These are phyloP conservation scores for Hestina assimilis DNA, from an alignment of 1,140 invertebrate genomes.

Conservation along the genomic window DNA sequence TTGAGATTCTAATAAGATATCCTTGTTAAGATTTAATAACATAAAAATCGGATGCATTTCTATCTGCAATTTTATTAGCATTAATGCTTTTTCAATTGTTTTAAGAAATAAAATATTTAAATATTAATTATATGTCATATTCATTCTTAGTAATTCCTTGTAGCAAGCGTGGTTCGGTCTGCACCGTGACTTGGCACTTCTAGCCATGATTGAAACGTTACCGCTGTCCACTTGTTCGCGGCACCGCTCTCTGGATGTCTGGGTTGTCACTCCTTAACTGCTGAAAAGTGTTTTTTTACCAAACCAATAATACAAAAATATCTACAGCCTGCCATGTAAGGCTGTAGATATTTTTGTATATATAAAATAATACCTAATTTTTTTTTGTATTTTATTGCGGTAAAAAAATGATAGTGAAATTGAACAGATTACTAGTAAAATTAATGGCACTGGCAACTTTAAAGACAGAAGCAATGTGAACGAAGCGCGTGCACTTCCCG, in stretches of 20 bases:
- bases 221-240: conserved; percentile 46
- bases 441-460: not conserved
- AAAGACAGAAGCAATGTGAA: conserved; percentile 14
- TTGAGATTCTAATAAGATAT: no score
- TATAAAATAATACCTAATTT: not conserved
- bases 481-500: conserved; percentile 43
- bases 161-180: not conserved
- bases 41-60: no score
- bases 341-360: no score
- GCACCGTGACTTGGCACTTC: conserved; percentile 32
- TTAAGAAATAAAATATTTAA: not conserved
- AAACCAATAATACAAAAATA: no score
- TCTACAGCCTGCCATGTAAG: no score
- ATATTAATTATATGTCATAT: conserved; percentile 8
- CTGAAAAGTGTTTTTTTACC: conserved; percentile 9
- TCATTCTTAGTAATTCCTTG: conserved; percentile 8
- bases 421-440: not conserved
- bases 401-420: not conserved
- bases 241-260: not conserved
- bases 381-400: not conserved
- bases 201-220: conserved; percentile 45
- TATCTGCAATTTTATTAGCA: no score
- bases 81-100: no score
- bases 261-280: conserved; percentile 14
- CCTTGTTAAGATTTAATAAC: no score